Evolutionary conservation across 2,888 invertebrate species (phyloP).

Genomic region (Ophioninae sp.): DNA sequence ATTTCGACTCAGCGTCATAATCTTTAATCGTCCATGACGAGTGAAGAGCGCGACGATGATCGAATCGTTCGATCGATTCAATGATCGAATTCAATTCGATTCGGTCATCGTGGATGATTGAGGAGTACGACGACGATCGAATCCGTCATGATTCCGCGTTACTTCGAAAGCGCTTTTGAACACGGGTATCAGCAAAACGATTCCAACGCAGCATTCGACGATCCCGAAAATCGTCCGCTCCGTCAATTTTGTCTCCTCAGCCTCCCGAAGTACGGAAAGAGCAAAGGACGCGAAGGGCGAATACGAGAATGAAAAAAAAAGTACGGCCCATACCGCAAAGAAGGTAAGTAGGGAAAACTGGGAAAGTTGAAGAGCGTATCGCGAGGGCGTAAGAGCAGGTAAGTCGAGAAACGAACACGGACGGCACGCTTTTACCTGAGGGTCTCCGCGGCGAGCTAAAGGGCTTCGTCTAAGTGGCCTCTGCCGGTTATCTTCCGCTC

Average conservation of each 20-base stretch:
- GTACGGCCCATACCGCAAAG: not conserved
- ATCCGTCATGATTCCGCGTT: not conserved
- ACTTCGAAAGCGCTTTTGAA: not conserved
- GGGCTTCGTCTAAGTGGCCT: constrained; percentile 64
- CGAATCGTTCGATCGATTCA: too few relatives aligned
- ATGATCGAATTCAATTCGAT: too few relatives aligned
- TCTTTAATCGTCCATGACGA: too few relatives aligned
- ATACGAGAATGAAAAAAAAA: not conserved
- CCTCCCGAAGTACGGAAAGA: not conserved
- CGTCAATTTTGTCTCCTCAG: not conserved
- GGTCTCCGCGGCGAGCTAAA: constrained; percentile 40
- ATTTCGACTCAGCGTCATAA: too few relatives aligned
- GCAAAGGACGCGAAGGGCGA: not conserved
- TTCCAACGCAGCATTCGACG: not conserved
- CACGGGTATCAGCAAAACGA: not conserved
- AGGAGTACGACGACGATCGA: not conserved
- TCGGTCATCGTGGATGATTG: too few relatives aligned
- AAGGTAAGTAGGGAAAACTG: not conserved
- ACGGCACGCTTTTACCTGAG: constrained; percentile 53
- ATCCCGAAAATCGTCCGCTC: not conserved
- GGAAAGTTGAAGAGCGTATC: constrained; percentile 4
- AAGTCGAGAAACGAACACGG: constrained; percentile 4
- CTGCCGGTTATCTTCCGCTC: constrained; percentile 68
- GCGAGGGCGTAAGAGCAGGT: not conserved
- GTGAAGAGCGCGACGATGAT: not conserved